phyloP scores from a whole-genome alignment of 2,888 invertebrate genomes.

The Limnephilus marmoratus region DNA sequence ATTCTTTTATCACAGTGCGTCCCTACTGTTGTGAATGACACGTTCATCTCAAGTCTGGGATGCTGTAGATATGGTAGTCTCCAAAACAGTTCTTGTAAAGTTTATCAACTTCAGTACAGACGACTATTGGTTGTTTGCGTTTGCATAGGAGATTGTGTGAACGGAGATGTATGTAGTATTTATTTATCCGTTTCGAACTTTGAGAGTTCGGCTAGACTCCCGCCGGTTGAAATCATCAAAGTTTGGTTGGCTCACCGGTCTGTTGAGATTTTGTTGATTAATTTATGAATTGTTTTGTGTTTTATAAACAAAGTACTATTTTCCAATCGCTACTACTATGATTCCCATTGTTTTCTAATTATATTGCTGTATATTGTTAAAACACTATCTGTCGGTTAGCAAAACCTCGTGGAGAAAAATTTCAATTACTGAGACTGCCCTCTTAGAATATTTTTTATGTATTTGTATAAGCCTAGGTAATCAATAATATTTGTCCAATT shows the following conservation, averaged over 20 bases:
- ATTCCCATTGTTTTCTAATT: conserved; percentile 13
- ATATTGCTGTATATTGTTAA: neutral
- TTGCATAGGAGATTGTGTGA: neutral
- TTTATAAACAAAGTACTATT: conserved; percentile 17
- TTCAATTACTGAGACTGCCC: conserved; percentile 38
- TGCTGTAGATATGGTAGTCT: neutral
- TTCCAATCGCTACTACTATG: neutral
- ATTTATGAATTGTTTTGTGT: conserved; percentile 2
- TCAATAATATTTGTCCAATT: conserved; percentile 38
- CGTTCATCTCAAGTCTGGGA: neutral
- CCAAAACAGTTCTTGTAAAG: neutral
- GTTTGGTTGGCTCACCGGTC: neutral
- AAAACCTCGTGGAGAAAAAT: conserved; percentile 38
- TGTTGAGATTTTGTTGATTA: conserved; percentile 6
- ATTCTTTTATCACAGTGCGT: neutral
- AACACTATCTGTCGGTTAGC: conserved; percentile 6
- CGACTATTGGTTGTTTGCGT: neutral
- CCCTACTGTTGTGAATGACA: neutral
- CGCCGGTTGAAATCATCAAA: neutral
- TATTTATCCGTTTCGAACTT: neutral
- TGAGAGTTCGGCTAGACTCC: neutral
- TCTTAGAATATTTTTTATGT: conserved; percentile 44
- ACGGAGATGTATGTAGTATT: conserved; percentile 22
- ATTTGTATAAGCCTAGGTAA: conserved; percentile 59
- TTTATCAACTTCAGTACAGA: neutral